phyloP scores from a whole-genome alignment of 2,888 invertebrate genomes.

The Vannuccia rotundouncinata region DNA sequence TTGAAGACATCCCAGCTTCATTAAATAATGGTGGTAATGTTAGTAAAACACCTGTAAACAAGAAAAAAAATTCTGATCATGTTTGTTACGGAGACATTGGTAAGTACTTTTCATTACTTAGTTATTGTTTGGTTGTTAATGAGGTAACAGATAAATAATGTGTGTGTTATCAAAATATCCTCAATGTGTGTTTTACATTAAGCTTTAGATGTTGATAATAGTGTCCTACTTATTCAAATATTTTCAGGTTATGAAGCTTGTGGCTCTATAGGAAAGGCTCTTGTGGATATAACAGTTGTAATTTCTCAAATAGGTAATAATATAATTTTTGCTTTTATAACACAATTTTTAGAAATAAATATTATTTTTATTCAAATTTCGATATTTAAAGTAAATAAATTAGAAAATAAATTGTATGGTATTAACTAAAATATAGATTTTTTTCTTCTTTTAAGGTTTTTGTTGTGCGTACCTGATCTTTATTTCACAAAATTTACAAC shows the following conservation, averaged over 20 bases:
- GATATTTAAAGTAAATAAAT: too few relatives aligned
- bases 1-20: background rate
- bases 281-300: background rate
- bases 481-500: background rate
- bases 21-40: background rate
- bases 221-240: background rate
- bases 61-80: background rate
- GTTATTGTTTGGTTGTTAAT: background rate
- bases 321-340: background rate
- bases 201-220: background rate
- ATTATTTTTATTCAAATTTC: too few relatives aligned
- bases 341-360: too few relatives aligned
- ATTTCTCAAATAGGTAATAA: background rate
- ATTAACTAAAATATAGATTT: too few relatives aligned
- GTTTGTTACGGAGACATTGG: background rate
- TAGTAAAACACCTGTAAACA: background rate
- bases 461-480: background rate
- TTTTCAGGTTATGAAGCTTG: background rate
- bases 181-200: background rate
- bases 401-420: too few relatives aligned
- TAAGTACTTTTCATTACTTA: background rate
- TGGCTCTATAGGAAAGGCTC: background rate
- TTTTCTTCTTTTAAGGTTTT: too few relatives aligned
- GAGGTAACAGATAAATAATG: background rate
- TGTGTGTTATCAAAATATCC: too few relatives aligned